A percentile compares a stretch with the other conserved stretches of the same genome.
Conservation (phyloP, 2,113 vertebrate genomes). For the Mirza zaza region DNA sequence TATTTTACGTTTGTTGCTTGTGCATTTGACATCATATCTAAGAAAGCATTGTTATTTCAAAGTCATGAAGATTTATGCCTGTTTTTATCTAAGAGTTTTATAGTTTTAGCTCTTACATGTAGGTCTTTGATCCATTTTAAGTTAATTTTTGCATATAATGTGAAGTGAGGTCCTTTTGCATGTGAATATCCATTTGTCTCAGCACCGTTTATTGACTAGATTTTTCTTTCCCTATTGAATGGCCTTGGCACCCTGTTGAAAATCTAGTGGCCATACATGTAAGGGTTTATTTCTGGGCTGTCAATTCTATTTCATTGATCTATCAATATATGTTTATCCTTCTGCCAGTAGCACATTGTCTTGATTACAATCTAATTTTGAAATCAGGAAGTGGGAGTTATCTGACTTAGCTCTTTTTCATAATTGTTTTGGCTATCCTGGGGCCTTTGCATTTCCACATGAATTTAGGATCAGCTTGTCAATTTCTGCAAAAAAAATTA, state of each 20-base stretch:
- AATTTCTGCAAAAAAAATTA: background rate
- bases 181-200: background rate
- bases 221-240: background rate
- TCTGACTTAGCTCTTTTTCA: background rate
- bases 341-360: background rate
- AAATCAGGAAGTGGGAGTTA: background rate
- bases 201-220: background rate
- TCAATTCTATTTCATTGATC: background rate
- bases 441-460: background rate
- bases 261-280: background rate
- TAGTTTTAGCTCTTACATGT: background rate
- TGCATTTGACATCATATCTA: background rate
- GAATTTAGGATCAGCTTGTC: background rate
- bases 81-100: background rate
- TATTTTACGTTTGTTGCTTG: background rate
- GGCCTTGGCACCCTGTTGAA: background rate
- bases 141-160: background rate
- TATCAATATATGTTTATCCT: background rate
- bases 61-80: background rate
- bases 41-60: background rate
- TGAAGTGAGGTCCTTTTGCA: background rate
- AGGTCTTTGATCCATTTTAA: background rate
- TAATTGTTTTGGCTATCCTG: background rate
- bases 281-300: slow-evolving; percentile 1
- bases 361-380: slow-evolving; percentile 3